Conservation (phyloP, 92 coral and sea anemone species). For the Virgularia gustaviana region DNA sequence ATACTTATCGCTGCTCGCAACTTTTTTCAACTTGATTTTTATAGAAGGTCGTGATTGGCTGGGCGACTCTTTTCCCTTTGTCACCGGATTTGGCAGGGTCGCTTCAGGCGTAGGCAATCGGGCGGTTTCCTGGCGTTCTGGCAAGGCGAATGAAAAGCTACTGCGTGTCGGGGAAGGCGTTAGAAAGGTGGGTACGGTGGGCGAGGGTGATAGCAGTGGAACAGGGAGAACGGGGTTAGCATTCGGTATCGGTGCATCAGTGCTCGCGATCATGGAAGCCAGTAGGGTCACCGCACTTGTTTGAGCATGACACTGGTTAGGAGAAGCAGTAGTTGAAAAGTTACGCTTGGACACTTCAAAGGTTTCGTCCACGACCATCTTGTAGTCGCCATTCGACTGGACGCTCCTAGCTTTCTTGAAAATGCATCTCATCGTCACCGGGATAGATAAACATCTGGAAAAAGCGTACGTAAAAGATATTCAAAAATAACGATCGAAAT, state of each 20-base stretch:
- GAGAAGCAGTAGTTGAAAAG: conserved; percentile 27
- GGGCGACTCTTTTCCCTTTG: conserved; percentile 63
- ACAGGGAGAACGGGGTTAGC: conserved; percentile 58
- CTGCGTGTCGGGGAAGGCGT: conserved; percentile 73
- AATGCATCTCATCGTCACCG: conserved; percentile 89
- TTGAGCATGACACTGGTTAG: no score
- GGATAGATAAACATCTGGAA: conserved; percentile 84
- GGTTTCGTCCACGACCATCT: conserved; percentile 42
- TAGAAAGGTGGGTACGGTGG: conserved; percentile 68
- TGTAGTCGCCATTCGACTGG: conserved; percentile 68
- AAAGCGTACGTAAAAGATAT: background rate
- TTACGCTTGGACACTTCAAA: conserved; percentile 40
- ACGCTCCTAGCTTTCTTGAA: conserved; percentile 83
- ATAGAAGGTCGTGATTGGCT: conserved; percentile 79
- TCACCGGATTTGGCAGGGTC: conserved; percentile 10
- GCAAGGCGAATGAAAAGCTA: conserved; percentile 50
- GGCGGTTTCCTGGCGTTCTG: conserved; percentile 30
- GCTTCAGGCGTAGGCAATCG: conserved; percentile 47
- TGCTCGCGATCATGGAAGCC: conserved; percentile 67
- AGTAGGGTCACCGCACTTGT: conserved; percentile 67
- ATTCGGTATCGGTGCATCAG: conserved; percentile 66
- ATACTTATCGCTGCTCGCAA: conserved; percentile 74
- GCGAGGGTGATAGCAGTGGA: conserved; percentile 84
- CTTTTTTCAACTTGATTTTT: conserved; percentile 73
- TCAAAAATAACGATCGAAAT: background rate